These are phyloP conservation scores for Mesochorus sp. DNA, from an alignment of 2,888 invertebrate species.

Conservation along the genomic window DNA sequence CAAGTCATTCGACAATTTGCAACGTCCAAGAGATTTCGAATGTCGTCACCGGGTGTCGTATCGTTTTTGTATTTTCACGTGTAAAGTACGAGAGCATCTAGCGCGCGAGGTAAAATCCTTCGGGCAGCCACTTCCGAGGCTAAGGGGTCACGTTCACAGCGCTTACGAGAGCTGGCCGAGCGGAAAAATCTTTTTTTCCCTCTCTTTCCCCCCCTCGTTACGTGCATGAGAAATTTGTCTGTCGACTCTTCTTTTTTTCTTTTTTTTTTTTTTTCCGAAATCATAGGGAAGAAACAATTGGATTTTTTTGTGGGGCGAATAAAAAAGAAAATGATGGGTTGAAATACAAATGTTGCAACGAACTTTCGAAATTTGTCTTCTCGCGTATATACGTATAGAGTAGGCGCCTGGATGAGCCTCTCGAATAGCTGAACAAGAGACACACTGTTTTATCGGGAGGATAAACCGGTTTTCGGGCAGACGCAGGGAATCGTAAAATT, in stretches of 20 bases:
- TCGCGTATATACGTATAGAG: too few species aligned
- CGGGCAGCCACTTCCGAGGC: constrained; percentile 62
- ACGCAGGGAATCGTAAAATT: constrained; percentile 29
- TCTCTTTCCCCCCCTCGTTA: constrained; percentile 20
- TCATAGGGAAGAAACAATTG: too few species aligned
- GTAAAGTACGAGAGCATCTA: constrained; percentile 7
- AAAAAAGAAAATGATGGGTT: too few species aligned
- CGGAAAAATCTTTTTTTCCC: constrained; percentile 40
- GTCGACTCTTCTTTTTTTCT: too few species aligned
- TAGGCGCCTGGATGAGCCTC: background rate
- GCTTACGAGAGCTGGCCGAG: constrained; percentile 36
- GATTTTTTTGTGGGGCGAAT: too few species aligned
- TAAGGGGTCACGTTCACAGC: constrained; percentile 68
- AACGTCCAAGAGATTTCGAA: too few species aligned
- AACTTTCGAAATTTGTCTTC: too few species aligned
- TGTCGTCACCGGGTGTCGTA: background rate
- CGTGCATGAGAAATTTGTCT: constrained; percentile 23
- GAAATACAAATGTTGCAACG: too few species aligned
- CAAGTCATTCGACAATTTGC: too few species aligned
- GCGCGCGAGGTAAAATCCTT: background rate
- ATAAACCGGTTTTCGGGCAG: constrained; percentile 23
- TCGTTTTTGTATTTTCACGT: constrained; percentile 32
- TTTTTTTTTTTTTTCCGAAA: too few species aligned
- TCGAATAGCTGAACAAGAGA: background rate
- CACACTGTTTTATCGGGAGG: background rate